Evolutionary conservation across 35 echinoderm and acorn worm species (phyloP).

Genomic region (Acanthaster planci): DNA sequence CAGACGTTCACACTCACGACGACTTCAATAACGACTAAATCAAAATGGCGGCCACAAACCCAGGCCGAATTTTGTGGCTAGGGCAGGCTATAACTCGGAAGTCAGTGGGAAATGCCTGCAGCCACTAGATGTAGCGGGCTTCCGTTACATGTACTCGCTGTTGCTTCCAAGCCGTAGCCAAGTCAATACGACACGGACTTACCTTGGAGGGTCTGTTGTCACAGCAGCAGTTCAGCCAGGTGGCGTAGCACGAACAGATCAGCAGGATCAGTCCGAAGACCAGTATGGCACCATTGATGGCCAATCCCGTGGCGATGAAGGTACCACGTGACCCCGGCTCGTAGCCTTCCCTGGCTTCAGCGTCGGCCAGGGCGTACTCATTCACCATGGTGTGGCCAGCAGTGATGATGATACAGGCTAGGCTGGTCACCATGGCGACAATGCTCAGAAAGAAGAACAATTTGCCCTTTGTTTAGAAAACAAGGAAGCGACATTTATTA

Average conservation of each 20-base stretch:
- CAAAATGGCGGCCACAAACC: background rate
- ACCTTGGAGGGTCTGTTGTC: conserved; percentile 30
- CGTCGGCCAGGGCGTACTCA: conserved; percentile 14
- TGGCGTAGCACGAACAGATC: conserved; percentile 25
- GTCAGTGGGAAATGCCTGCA: too few relatives aligned
- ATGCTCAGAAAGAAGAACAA: conserved; percentile 38
- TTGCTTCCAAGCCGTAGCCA: too few relatives aligned
- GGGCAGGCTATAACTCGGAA: too few relatives aligned
- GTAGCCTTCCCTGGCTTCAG: conserved; percentile 5
- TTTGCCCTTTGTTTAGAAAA: conserved; percentile 20
- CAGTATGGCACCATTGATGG: conserved; percentile 25
- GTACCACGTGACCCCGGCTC: background rate
- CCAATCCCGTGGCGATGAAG: background rate
- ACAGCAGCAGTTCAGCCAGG: conserved; percentile 35
- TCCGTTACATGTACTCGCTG: too few relatives aligned
- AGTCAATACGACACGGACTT: too few relatives aligned
- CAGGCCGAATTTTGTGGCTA: too few relatives aligned
- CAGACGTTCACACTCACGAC: background rate
- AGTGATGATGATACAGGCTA: conserved; percentile 44
- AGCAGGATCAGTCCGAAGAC: conserved; percentile 24
- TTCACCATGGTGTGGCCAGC: conserved; percentile 22
- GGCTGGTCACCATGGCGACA: conserved; percentile 26
- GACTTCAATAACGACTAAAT: background rate
- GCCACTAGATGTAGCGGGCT: too few relatives aligned
- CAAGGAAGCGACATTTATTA: background rate